Conservation (phyloP, 2,888 invertebrate species). For the Aricia artaxerxes region DNA sequence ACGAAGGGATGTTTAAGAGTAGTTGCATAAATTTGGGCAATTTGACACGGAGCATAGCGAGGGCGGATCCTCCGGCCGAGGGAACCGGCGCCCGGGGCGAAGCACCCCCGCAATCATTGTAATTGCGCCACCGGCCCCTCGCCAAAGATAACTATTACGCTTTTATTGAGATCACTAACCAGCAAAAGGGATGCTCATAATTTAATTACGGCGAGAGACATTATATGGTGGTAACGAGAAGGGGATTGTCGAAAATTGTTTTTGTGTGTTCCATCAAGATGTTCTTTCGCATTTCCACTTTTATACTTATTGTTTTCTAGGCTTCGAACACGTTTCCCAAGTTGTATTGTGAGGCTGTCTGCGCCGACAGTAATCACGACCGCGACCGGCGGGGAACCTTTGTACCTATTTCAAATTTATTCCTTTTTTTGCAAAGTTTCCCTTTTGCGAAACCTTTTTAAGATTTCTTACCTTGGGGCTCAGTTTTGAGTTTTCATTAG, state of each 20-base stretch:
- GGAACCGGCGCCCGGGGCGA: conserved; percentile 36
- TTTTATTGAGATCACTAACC: conserved; percentile 73
- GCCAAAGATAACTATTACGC: conserved; percentile 73
- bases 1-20: conserved; percentile 52
- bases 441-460: not conserved
- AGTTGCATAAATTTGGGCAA: conserved; percentile 78
- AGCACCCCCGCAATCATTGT: conserved; percentile 49
- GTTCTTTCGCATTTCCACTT: not conserved
- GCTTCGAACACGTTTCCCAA: not conserved
- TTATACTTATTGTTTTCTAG: not conserved
- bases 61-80: conserved; percentile 38
- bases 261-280: conserved; percentile 36
- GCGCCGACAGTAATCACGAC: not conserved
- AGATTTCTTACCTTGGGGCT: not conserved
- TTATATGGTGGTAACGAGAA: conserved; percentile 16
- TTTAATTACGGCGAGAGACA: conserved; percentile 61
- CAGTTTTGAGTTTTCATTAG: not conserved
- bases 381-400: not conserved
- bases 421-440: not conserved
- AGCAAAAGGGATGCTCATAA: conserved; percentile 74
- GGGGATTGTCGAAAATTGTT: conserved; percentile 20
- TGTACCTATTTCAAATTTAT: not conserved
- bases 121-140: conserved; percentile 65
- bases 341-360: not conserved
- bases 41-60: conserved; percentile 61